phyloP scores from a whole-genome alignment of 2,797 vertebrate genomes.

The Gadopsis bispinosus region DNA sequence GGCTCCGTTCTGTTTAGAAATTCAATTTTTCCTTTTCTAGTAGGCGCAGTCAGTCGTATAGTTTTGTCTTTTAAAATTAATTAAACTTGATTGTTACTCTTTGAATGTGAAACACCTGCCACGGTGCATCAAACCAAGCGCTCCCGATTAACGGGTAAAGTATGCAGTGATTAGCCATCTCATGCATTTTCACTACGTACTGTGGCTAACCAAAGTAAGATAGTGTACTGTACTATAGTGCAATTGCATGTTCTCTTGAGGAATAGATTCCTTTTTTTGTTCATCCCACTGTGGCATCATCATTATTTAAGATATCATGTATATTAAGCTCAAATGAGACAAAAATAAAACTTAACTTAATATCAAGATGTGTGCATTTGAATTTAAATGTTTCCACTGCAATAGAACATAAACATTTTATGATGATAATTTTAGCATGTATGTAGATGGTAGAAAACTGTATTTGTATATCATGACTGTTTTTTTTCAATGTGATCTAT shows the following conservation, averaged over 20 bases:
- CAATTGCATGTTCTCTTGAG: neutral
- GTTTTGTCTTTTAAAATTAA: constrained; percentile 20
- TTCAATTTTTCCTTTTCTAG: constrained; percentile 23
- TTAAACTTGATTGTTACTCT: constrained; percentile 13
- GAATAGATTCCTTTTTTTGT: neutral
- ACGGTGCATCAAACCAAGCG: constrained; percentile 9
- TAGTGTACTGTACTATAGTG: neutral
- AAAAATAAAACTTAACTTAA: neutral
- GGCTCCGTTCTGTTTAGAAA: constrained; percentile 63
- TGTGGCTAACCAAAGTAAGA: neutral
- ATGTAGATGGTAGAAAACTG: neutral
- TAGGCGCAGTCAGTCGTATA: neutral
- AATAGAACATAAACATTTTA: neutral
- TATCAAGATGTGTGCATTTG: neutral
- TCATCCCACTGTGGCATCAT: neutral
- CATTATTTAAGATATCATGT: neutral
- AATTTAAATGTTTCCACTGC: neutral
- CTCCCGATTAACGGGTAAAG: neutral
- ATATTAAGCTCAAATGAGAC: neutral
- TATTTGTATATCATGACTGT: neutral
- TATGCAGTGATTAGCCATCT: neutral
- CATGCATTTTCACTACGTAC: neutral
- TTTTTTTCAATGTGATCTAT: neutral
- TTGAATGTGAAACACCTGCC: constrained; percentile 8
- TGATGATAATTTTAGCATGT: neutral